Evolutionary conservation across 1,140 invertebrate species (phyloP), one percentile per base, ranked within the genome.

Genomic region (Asbolus verrucosus): DNA sequence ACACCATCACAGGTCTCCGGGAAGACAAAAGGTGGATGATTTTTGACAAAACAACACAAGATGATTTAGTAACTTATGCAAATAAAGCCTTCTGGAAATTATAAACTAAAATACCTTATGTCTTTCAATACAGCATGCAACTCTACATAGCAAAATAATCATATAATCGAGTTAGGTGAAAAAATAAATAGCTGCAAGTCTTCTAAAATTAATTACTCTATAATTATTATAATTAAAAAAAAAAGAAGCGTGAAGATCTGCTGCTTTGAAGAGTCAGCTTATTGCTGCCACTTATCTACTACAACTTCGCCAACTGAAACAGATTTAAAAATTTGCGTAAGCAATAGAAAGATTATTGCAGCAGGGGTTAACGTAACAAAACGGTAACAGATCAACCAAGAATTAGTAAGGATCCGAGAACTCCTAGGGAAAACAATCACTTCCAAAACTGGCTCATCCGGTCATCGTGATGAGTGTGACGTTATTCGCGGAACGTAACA

Each of bases 261-360:
- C 16, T 8, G 19, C 8, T 18, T 15, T 21, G 43, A 59, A 62
- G 59, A 61, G 30, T 43, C 39, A 36, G 73, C 70, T 65, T 67
- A 68, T 72, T 76, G n/a, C n/a, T n/a, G 73, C 79, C 78, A 80
- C 73, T 73, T 79, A 77, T 79, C 79, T 70, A 78, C 73, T 60
- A 80, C 76, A 70, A 74, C 76, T 67, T 79, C 78, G 71, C 77
- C 79, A 77, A 80, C 79, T 80, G 79, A 75, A 80, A 79, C 75
- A 80, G 72, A 80, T 72, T 72, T 72, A 36, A 14, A 36, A 50
- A 11, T 30, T 18, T 8, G 36, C 39, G 19, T 54, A 54, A 54
- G 46, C 39, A 41, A 46, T 16, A 50, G 33, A 16, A 41, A 31
- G 27, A 31, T 21, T n/a, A 46, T 21, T n/a, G n/a, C 11, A 50